Conservation (phyloP, 2,113 vertebrate genomes). For the Marcusenius ussheri region DNA sequence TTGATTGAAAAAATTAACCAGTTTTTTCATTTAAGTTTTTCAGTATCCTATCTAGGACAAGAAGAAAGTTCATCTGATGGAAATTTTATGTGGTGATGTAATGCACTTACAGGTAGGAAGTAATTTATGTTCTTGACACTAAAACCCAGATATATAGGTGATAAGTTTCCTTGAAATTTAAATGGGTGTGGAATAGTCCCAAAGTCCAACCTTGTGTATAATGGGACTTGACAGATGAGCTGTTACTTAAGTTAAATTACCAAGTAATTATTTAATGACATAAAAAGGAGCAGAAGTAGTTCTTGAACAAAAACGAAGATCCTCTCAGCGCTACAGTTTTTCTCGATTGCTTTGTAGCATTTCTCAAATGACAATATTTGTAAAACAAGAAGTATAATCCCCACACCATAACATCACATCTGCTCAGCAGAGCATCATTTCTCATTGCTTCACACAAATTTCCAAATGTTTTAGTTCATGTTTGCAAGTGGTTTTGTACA, state of each 20-base stretch:
- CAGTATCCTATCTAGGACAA: neutral
- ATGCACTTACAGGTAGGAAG: neutral
- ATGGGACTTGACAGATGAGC: neutral
- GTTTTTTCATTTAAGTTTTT: neutral
- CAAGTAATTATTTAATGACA: neutral
- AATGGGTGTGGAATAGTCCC: slow-evolving; percentile 12
- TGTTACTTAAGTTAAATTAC: neutral
- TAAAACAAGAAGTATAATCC: neutral
- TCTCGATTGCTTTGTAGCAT: neutral
- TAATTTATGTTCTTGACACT: neutral
- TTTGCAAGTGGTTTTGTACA: neutral
- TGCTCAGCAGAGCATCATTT: neutral
- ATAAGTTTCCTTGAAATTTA: slow-evolving; percentile 2
- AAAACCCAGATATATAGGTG: slow-evolving; percentile 2
- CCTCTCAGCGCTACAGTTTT: neutral
- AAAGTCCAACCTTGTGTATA: slow-evolving; percentile 1
- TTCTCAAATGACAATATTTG: neutral
- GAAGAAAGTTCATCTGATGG: neutral
- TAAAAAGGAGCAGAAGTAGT: neutral
- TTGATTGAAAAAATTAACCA: neutral
- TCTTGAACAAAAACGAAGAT: neutral
- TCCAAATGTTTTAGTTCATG: neutral
- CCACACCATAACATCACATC: neutral
- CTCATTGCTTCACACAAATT: neutral
- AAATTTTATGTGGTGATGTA: neutral